Conservation (phyloP, 2,797 vertebrate species). For the Helostoma temminkii region DNA sequence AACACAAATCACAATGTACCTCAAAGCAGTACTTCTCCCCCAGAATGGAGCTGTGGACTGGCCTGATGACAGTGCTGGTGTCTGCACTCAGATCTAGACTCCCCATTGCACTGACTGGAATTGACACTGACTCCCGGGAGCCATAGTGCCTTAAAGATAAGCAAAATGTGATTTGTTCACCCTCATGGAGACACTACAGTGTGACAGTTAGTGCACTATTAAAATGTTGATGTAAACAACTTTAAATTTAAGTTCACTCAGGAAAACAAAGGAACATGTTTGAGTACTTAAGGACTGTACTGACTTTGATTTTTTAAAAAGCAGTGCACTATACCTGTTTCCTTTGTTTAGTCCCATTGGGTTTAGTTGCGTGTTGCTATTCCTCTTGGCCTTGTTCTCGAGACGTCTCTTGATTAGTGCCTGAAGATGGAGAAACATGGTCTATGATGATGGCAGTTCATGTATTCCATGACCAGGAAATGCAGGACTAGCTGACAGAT, state of each 20-base stretch:
- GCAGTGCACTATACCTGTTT: slow-evolving; percentile 66
- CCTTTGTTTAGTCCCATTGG: slow-evolving; percentile 63
- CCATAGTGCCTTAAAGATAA: slow-evolving; percentile 72
- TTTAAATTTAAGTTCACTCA: neutral
- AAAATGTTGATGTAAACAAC: too few species aligned
- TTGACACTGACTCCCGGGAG: slow-evolving; percentile 89
- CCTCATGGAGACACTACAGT: neutral
- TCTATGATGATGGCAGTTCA: neutral
- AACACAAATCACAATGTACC: slow-evolving; percentile 74
- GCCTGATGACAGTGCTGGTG: slow-evolving; percentile 87
- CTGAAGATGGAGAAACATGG: slow-evolving; percentile 54
- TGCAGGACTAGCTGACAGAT: neutral
- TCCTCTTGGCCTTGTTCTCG: slow-evolving; percentile 75
- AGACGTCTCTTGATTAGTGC: slow-evolving; percentile 81
- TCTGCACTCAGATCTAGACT: slow-evolving; percentile 89
- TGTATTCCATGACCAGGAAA: slow-evolving; percentile 54
- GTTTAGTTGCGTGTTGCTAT: slow-evolving; percentile 75
- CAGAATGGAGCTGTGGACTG: slow-evolving; percentile 92
- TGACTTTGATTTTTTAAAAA: neutral
- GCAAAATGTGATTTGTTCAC: neutral
- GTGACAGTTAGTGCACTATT: too few species aligned
- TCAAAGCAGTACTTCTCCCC: slow-evolving; percentile 95
- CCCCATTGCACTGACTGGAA: slow-evolving; percentile 79
- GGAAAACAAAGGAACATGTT: neutral
- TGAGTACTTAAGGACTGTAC: neutral